Conservation (phyloP, 2,113 vertebrate genomes). For the Danio rerio region GRCz12tu NC_133190.1:34667501-34668000, state of each 20-base stretch:
- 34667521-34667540: too few species aligned
- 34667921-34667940: conserved; percentile 64
- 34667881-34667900: conserved; percentile 74
- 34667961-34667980: conserved; percentile 53
- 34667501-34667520: too few species aligned
- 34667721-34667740: conserved; percentile 21
- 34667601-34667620: too few species aligned
- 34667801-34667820: conserved; percentile 78
- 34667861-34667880: conserved; percentile 70
- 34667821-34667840: conserved; percentile 63
- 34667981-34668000: conserved; percentile 55
- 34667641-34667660: too few species aligned
- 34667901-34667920: conserved; percentile 73
- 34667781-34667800: conserved; percentile 64
- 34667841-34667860: conserved; percentile 66
- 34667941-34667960: conserved; percentile 69
- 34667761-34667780: conserved; percentile 62
- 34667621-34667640: too few species aligned
- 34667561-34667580: too few species aligned
- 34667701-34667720: not conserved
- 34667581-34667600: too few species aligned
- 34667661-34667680: too few species aligned
- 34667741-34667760: conserved; percentile 67
- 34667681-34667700: not conserved
- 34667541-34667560: too few species aligned